Base-by-base conservation (phyloP, 2,113 vertebrate species). In the Indicator maculatus region DNA sequence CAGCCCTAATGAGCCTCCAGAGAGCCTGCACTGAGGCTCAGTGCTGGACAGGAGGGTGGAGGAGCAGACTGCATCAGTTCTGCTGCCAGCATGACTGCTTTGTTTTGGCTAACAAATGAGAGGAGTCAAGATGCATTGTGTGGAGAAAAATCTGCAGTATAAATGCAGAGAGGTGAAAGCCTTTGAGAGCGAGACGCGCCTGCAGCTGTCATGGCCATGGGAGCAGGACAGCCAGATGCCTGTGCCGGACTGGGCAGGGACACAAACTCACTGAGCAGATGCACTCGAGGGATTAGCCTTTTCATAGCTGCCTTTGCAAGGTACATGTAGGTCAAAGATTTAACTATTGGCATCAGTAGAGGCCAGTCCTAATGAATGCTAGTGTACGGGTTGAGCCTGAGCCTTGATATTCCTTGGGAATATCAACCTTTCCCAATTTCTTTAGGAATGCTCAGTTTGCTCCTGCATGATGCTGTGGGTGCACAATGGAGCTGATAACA, bases 321-420 rank as follows among this genome's bases (percentile, higher is more conserved):
- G 66, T 88, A n/a, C 50, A 73, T 71, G 60, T 84, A 91, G 95
- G 90, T 95, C 95, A 96, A 53, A 88, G 86, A 89, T 86, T 70
- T 61, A 92, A 28, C 81, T 74, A 6, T 56, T 58, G 39, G 1
- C 45, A 69, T 21, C 30, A 19, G 58, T 0, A 4, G 58, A 24
- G 30, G 5, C 56, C 75, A 14, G 8, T 52, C 3, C 60, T 60
- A 9, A n/a, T 16, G 6, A 38, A 38, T 0, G 0, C 26, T 19
- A 9, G 55, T 0, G 1, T 23, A 36, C 0, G 0, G 36, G 20
- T 36, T 33, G 53, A 16, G 31, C 26, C 18, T 58, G 24, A 13
- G 17, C 64, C n/a, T 58, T 31, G 41, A 4, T 72, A 38, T 6
- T 63, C 21, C 52, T 86, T 64, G 28, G 60, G 44, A 28, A 52